Conservation (phyloP, 1,140 invertebrate genomes). For the Spodoptera frugiperda region DNA sequence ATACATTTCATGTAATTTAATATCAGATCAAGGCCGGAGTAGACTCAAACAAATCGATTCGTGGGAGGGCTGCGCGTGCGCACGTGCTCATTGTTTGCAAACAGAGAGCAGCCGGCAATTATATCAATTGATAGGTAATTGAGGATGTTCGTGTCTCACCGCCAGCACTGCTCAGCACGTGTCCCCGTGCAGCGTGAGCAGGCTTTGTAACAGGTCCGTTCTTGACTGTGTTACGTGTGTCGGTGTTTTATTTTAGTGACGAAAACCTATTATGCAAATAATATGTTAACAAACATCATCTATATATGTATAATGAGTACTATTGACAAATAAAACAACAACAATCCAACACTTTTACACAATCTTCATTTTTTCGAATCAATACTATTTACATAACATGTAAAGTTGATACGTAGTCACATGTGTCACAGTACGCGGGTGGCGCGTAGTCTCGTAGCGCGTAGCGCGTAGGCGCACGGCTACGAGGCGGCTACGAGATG, state of each 20-base stretch:
- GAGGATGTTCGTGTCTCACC: not conserved
- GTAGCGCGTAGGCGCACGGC: not conserved
- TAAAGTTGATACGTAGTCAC: not conserved
- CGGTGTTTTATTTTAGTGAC: not conserved
- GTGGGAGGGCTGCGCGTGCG: not conserved
- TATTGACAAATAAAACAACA: constrained; percentile 5
- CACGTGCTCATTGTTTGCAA: not conserved
- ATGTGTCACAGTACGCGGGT: not conserved
- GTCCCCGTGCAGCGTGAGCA: too few species aligned
- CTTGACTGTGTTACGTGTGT: too few species aligned
- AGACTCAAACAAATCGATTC: too few species aligned
- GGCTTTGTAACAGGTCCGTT: too few species aligned
- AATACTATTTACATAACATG: constrained; percentile 18
- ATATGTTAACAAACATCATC: constrained; percentile 1
- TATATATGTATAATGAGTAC: not conserved
- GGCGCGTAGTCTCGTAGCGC: constrained; percentile 14
- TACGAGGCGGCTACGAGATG: not conserved
- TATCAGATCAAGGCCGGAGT: too few species aligned
- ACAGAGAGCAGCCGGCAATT: not conserved
- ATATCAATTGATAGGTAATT: not conserved
- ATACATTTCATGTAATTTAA: too few species aligned
- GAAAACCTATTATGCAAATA: not conserved
- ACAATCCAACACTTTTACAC: not conserved
- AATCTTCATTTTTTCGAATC: not conserved
- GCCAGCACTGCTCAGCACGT: not conserved